Conservation (phyloP, 2,888 invertebrate genomes). For the Apoda limacodes region DNA sequence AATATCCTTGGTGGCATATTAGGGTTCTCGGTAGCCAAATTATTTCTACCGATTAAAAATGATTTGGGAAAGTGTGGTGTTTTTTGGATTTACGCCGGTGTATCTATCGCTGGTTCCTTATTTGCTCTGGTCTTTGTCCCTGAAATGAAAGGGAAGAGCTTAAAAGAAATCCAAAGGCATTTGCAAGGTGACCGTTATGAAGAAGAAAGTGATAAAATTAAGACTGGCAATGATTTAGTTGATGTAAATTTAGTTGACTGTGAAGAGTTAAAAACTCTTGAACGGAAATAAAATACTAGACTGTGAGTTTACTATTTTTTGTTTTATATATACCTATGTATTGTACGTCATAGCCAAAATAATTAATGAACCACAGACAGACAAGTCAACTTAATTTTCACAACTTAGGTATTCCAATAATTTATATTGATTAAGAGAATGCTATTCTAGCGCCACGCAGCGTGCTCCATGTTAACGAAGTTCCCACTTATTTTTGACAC, state of each 20-base stretch:
- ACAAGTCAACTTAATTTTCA: too few relatives aligned
- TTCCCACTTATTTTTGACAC: too few relatives aligned
- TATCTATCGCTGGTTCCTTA: slow-evolving; percentile 51
- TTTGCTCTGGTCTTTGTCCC: slow-evolving; percentile 62
- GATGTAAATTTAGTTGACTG: background rate
- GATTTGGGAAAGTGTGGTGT: slow-evolving; percentile 51
- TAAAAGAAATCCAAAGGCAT: slow-evolving; percentile 64
- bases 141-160: slow-evolving; percentile 68
- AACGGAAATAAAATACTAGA: too few relatives aligned
- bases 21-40: slow-evolving; percentile 57
- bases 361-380: too few relatives aligned
- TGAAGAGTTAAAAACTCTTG: too few relatives aligned
- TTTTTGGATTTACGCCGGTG: slow-evolving; percentile 53
- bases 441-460: too few relatives aligned
- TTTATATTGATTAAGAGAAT: too few relatives aligned
- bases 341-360: too few relatives aligned
- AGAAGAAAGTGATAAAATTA: slow-evolving; percentile 11
- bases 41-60: slow-evolving; percentile 60
- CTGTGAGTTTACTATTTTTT: too few relatives aligned
- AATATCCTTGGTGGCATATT: slow-evolving; percentile 55
- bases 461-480: too few relatives aligned
- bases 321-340: too few relatives aligned
- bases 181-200: slow-evolving; percentile 45
- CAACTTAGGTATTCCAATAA: too few relatives aligned
- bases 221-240: background rate